Conservation (phyloP, 2,888 invertebrate species). For the Gnatocerus cornutus region DNA sequence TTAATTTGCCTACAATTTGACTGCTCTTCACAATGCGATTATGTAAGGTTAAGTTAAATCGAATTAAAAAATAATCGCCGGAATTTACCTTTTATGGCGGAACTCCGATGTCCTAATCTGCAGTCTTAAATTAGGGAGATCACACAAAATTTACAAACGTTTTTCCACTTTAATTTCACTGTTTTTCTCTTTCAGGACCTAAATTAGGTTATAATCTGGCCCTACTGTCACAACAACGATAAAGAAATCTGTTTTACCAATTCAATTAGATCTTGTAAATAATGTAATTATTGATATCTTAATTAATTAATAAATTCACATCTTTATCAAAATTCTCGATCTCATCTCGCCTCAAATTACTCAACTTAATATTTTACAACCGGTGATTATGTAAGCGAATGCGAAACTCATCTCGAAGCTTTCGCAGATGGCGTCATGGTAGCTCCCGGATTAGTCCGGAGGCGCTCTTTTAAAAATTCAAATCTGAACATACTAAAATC, state of each 20-base stretch:
- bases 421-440: constrained; percentile 3
- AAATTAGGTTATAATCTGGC: neutral
- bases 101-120: neutral
- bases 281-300: too few relatives aligned
- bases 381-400: constrained; percentile 12
- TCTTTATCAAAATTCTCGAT: constrained; percentile 27
- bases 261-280: constrained; percentile 8
- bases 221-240: neutral
- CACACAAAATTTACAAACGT: constrained; percentile 1
- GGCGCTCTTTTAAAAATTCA: constrained; percentile 1
- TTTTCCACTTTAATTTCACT: neutral
- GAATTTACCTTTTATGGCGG: neutral
- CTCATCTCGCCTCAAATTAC: constrained; percentile 20
- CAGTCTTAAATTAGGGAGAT: neutral
- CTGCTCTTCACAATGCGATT: neutral
- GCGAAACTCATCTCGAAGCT: neutral
- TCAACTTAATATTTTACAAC: constrained; percentile 32
- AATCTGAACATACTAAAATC: too few relatives aligned
- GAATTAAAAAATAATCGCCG: neutral
- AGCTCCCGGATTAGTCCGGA: constrained; percentile 9
- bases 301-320: constrained; percentile 27
- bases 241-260: constrained; percentile 16
- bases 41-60: constrained; percentile 3
- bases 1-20: constrained; percentile 1
- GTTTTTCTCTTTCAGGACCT: neutral